Evolutionary conservation across 1,140 invertebrate species (phyloP).

Genomic region (Drosophila pectinifera): DNA sequence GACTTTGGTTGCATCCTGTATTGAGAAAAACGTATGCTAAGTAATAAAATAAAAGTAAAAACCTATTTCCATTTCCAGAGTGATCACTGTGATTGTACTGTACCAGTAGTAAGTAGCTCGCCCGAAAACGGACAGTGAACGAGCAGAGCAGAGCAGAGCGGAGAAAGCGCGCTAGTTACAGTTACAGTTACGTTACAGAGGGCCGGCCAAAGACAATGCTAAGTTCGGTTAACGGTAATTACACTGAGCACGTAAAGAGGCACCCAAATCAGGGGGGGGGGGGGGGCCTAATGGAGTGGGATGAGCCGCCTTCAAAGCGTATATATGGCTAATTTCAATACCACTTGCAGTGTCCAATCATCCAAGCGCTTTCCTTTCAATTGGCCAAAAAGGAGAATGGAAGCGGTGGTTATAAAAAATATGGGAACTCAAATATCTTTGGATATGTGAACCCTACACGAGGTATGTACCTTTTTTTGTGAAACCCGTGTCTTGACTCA

Average conservation of each 20-base stretch:
- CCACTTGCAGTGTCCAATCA: constrained; percentile 28
- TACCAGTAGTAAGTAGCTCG: constrained; percentile 17
- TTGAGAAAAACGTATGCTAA: no score
- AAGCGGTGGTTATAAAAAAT: neutral
- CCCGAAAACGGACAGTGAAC: constrained; percentile 42
- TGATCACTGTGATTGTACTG: constrained; percentile 22
- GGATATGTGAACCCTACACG: neutral
- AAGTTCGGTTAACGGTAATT: constrained; percentile 53
- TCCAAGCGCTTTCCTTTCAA: constrained; percentile 22
- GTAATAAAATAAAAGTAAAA: no score
- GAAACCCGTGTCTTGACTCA: neutral
- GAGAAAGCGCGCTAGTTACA: constrained; percentile 78
- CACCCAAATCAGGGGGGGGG: neutral
- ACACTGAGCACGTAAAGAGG: constrained; percentile 12
- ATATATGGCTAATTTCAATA: constrained; percentile 32
- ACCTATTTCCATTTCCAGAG: neutral
- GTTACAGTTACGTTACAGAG: constrained; percentile 62
- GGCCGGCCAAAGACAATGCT: constrained; percentile 45
- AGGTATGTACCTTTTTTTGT: neutral
- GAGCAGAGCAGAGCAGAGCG: constrained; percentile 23
- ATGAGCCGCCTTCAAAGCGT: constrained; percentile 35
- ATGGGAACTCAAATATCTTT: neutral
- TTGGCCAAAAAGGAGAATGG: neutral
- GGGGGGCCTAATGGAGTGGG: constrained; percentile 32
- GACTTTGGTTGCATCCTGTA: no score